Evolutionary conservation across 2,797 vertebrate species (phyloP).

Genomic region (Uromys caudimaculatus): DNA sequence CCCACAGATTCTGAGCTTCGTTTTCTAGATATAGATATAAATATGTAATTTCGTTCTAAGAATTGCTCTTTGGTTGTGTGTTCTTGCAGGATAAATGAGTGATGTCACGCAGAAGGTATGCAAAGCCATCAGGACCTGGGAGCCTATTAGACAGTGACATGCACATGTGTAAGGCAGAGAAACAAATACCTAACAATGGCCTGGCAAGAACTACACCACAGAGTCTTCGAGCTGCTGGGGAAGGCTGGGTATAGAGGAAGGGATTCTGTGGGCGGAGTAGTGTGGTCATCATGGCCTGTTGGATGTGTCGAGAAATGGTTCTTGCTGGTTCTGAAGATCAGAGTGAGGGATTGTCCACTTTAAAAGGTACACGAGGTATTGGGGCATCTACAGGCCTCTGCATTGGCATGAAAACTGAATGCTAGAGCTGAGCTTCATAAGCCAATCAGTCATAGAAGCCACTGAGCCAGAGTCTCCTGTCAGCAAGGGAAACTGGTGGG

Average conservation of each 20-base stretch:
- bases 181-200: background rate
- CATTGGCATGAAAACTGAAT: background rate
- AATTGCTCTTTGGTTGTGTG: background rate
- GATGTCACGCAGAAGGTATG: background rate
- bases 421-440: background rate
- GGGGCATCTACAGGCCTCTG: background rate
- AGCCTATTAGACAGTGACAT: background rate
- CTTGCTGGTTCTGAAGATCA: background rate
- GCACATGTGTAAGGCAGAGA: background rate
- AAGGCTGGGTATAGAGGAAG: background rate
- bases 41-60: no score
- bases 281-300: background rate
- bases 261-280: accelerated
- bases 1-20: background rate
- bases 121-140: background rate
- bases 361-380: background rate
- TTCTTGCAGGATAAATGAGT: background rate
- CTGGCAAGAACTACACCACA: background rate
- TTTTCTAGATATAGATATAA: background rate
- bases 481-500: background rate
- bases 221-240: no score
- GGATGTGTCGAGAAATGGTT: background rate
- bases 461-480: background rate
- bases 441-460: background rate
- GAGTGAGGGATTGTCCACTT: background rate